Base-by-base conservation (phyloP, 2,113 vertebrate genomes). In the Gavia stellata region DNA sequence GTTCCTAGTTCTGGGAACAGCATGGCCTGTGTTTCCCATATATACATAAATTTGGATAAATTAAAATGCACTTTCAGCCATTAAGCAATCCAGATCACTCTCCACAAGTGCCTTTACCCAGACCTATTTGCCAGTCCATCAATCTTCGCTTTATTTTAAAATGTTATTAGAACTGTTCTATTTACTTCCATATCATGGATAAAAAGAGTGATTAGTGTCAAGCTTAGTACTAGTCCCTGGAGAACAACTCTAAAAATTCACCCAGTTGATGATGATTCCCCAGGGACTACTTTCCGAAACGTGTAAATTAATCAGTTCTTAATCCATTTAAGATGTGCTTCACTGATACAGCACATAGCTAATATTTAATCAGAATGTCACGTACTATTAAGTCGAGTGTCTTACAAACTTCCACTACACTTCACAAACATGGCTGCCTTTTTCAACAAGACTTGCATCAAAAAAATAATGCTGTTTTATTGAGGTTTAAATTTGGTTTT, bases 271-370 rank as follows among this genome's bases (percentile, higher is more conserved):
- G 92, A 96, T 83, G 96, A 95, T 94, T 90, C 94, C 86, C 82
- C 16, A 33, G 71, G 59, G 96, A 96, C 92, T 86, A 88, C 79
- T 96, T 95, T 59, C 90, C 5, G 20, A 95, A 92, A 94, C 0
- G 59, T 88, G 85, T 92, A 94, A 96, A 96, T 96, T 95, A 97
- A 96, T 96, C 96, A 97, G 93, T 93, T 88, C 88, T 92, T 94
- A 97, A 97, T 94, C 96, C 94, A 96, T 93, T 97, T 97, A 97
- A 93, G 80, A 21, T 96, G 92, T 93, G 92, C 88, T 90, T 86
- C 86, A 70, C 94, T 92, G 96, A 96, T 96, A 97, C 59, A 92
- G 92, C 92, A 86, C 61, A 95, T 53, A 80, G 84, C 95, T 94
- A 95, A 95, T 94, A 96, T 96, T 96, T 94, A 97, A 96, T 94